Base-by-base conservation (phyloP, 2,113 vertebrate genomes). In the Podarcis cretensis region DNA sequence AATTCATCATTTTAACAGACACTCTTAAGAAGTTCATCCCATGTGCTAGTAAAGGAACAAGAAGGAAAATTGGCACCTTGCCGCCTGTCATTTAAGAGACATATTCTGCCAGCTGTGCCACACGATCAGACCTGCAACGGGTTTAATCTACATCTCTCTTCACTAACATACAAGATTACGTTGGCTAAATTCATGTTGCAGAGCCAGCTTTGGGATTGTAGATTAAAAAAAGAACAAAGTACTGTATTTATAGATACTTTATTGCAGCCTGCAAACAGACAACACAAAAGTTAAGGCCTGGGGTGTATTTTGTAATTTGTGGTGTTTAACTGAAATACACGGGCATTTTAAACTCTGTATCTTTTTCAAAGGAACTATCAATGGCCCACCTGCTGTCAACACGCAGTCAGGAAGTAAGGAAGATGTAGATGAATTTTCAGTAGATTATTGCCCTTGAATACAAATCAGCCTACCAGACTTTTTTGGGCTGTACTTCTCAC, bases 351-450 rank as follows among this genome's bases (percentile, higher is more conserved):
- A 96, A 87, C 95, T 93, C 96, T 92, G 94, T 95, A 95, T 93
- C 92, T 96, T 92, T 96, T 96, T 98, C 97, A 98, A 97, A 98
- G 97, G 97, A 98, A 96, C 95, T 97, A 95, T 97, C 95, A 97
- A 97, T 98, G 96, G 98, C 97, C 96, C 96, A 95, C 97, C 97
- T 96, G 95, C 98, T 98, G 97, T 97, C 97, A 97, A 97, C 96
- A 97, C 96, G 97, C 97, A 96, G 95, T 97, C 97, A 97, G 93
- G 95, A 93, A 94, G 94, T 90, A 93, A 92, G 94, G 95, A 96
- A 95, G 96, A 98, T 98, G 96, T 98, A 98, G 98, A 98, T 98
- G 97, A 98, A 97, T 97, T 98, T 96, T 96, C 97, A 97, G 96
- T 97, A 98, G 97, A 97, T 97, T 95, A 91, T 89, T 97, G 96